phyloP scores from a whole-genome alignment of 2,113 vertebrate species.

The Perognathus longimembris region DNA sequence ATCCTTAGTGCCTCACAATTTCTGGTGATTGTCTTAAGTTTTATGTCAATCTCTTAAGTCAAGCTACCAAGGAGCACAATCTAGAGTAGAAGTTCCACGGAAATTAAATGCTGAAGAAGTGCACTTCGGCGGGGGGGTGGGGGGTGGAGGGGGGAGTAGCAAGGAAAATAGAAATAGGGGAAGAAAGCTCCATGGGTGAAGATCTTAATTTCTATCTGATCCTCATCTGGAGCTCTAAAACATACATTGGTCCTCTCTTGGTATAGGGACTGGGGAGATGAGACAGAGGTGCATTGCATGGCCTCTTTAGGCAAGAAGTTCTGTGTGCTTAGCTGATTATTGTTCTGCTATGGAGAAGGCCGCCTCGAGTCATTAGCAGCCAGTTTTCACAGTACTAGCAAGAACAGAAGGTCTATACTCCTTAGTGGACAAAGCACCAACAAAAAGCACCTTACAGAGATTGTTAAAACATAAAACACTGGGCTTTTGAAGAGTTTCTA shows the following conservation, averaged over 20 bases:
- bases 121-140: not conserved
- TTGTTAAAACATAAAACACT: not conserved
- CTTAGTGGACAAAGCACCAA: not conserved
- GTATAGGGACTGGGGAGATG: not conserved
- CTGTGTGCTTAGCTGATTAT: not conserved
- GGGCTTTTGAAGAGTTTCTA: not conserved
- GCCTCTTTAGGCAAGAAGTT: not conserved
- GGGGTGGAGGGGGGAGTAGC: not conserved
- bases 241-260: not conserved
- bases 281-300: not conserved
- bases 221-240: not conserved
- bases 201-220: not conserved
- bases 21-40: not conserved
- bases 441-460: not conserved
- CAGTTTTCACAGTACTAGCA: not conserved
- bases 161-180: not conserved
- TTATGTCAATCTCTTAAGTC: too few species aligned
- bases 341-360: not conserved
- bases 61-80: not conserved
- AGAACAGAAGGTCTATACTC: not conserved
- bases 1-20: conserved; percentile 18
- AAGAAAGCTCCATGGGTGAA: not conserved
- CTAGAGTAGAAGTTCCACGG: not conserved
- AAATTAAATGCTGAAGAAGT: not conserved
- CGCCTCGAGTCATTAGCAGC: not conserved